Evolutionary conservation across 2,888 invertebrate genomes (phyloP), one percentile per base, ranked within the genome.

Genomic region (Belgica antarctica): DNA sequence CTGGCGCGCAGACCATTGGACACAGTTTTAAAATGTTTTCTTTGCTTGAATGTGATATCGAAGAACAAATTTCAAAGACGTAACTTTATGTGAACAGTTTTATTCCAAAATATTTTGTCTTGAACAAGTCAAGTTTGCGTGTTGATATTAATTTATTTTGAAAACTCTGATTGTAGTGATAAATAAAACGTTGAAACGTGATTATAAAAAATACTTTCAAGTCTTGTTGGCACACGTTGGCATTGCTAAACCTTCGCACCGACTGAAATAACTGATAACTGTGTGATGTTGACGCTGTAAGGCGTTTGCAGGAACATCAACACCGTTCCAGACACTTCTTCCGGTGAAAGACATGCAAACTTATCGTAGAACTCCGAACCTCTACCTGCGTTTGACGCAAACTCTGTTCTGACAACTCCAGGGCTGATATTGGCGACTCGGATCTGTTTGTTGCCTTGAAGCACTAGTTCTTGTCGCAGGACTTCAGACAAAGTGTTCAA

Each of bases 1-100:
- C 19, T 90, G 90, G 90, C 80, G 85, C 62, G 85, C 89, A 0
- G 87, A 88, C 73, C 84, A 87, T 77, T 90, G 90, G 90, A 47
- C 68, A 5, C 68, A 68, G 15, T 68, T 68, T 68, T 68, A 68
- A 57, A 10, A 4, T 52, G 17, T 52, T 52, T 52, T 61, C 28
- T 61, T 27, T 5, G 24, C 27, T 61, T 61, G 61, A 61, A 17
- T 52, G 52, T 52, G 52, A 52, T 52, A 52, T 12, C 2, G 12
- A 41, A 41, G n/a, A 15, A 41, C n/a, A 41, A 41, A 12, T 31
- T 31, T 31, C 31, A 31, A 31, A 7, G 31, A 31, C 31, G 31
- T 41, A 15, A 41, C 41, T 41, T 41, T 10, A 5, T 10, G 41
- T 41, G 41, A 41, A 41, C 4, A 10, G 15, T 41, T 41, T 41